These are phyloP conservation scores for Papilio dardanus DNA, from an alignment of 1,140 invertebrate species.

Conservation along the genomic window DNA sequence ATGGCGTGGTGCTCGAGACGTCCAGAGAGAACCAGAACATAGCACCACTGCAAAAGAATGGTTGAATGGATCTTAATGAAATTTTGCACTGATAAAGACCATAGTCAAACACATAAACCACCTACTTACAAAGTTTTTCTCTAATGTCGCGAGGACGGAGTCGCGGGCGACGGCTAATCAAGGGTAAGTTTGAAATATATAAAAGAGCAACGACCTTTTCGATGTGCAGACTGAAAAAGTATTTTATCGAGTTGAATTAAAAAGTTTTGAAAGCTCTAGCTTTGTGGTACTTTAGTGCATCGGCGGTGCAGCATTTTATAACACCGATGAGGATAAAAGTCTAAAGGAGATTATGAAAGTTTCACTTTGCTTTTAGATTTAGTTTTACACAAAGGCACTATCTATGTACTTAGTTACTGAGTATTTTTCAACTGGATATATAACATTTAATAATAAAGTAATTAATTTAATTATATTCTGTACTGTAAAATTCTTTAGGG, in stretches of 20 bases:
- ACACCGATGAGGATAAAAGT: constrained; percentile 16
- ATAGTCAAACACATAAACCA: too few species aligned
- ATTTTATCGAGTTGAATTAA: constrained; percentile 29
- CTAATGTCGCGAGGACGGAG: too few species aligned
- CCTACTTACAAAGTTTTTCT: too few species aligned
- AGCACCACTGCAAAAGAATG: too few species aligned
- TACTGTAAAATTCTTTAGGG: too few species aligned
- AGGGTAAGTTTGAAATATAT: too few species aligned
- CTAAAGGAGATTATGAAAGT: constrained; percentile 15
- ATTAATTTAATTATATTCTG: not conserved
- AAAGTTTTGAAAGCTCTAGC: constrained; percentile 22
- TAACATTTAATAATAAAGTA: not conserved
- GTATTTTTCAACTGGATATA: not conserved
- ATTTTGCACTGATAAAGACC: too few species aligned
- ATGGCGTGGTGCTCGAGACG: too few species aligned
- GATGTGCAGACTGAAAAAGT: constrained; percentile 16
- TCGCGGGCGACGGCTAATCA: too few species aligned
- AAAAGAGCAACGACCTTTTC: constrained; percentile 12
- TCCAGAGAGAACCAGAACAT: too few species aligned
- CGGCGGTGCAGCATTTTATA: constrained; percentile 19
- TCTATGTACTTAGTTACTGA: not conserved
- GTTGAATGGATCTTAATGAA: too few species aligned
- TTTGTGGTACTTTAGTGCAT: constrained; percentile 27
- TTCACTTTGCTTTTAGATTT: not conserved
- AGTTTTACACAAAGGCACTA: not conserved